Percentiles rank a stretch among this genome's conserved stretches.
phyloP scores from a whole-genome alignment of 2,797 vertebrate species.

The Sitta carolinensis region DNA sequence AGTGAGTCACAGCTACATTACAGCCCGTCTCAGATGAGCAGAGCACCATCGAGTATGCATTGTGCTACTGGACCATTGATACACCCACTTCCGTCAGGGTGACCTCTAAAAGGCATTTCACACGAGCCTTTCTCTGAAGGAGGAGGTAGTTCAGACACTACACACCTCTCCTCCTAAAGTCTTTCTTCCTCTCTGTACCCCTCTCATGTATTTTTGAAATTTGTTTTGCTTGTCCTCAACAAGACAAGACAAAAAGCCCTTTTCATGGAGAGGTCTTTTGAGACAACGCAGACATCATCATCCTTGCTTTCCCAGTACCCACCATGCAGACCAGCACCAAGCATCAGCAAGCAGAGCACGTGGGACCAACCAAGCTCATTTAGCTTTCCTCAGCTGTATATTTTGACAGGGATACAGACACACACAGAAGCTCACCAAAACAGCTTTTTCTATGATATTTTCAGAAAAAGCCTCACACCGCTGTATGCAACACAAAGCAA shows the following conservation, averaged over 20 bases:
- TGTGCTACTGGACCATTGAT: rapidly evolving
- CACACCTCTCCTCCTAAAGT: not conserved
- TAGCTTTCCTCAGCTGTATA: not conserved
- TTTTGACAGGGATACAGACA: not conserved
- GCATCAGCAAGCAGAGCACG: rapidly evolving
- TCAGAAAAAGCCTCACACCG: rapidly evolving
- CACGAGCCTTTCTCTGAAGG: not conserved
- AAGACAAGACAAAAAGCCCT: not conserved
- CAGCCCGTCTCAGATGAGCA: rapidly evolving
- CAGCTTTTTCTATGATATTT: not conserved
- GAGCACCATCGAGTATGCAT: rapidly evolving
- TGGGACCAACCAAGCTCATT: not conserved
- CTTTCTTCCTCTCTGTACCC: not conserved
- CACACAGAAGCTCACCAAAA: not conserved
- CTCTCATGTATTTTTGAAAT: rapidly evolving
- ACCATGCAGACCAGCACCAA: not conserved
- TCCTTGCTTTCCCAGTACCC: not conserved
- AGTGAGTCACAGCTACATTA: not conserved
- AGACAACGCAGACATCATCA: rapidly evolving
- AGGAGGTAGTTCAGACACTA: not conserved
- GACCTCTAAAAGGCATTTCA: not conserved
- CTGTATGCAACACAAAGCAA: not conserved
- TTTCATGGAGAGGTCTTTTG: rapidly evolving
- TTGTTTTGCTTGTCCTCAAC: not conserved
- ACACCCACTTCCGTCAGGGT: rapidly evolving